These are phyloP conservation scores for Peucedramus taeniatus DNA, from an alignment of 2,113 vertebrate genomes.

Conservation along the genomic window DNA sequence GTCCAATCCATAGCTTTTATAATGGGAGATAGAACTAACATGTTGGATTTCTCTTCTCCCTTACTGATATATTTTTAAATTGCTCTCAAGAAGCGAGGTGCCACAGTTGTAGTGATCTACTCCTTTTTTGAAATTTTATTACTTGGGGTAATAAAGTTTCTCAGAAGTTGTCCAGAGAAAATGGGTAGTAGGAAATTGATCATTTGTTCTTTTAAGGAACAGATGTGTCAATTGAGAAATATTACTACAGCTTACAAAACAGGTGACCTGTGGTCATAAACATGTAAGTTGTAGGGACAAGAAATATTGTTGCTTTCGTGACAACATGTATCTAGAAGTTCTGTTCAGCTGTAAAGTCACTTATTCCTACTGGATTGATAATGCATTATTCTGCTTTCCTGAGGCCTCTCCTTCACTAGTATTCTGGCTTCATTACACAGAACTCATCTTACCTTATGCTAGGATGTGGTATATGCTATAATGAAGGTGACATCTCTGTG, in stretches of 20 bases:
- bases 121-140: background rate
- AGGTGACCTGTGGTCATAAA: background rate
- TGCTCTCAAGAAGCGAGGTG: background rate
- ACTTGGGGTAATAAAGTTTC: background rate
- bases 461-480: background rate
- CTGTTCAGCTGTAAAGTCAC: background rate
- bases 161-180: background rate
- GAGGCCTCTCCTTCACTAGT: background rate
- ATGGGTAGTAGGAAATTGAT: background rate
- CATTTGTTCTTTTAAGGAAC: background rate
- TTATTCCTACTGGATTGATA: background rate
- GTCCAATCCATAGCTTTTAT: background rate
- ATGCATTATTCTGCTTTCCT: background rate
- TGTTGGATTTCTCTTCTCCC: background rate
- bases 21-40: background rate
- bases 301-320: background rate
- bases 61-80: background rate
- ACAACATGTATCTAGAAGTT: background rate
- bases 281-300: background rate
- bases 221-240: background rate
- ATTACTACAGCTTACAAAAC: background rate
- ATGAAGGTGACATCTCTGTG: background rate
- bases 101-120: background rate
- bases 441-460: background rate
- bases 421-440: background rate